phyloP scores from a whole-genome alignment of 2,797 vertebrate genomes.

The Falco rusticolus region DNA sequence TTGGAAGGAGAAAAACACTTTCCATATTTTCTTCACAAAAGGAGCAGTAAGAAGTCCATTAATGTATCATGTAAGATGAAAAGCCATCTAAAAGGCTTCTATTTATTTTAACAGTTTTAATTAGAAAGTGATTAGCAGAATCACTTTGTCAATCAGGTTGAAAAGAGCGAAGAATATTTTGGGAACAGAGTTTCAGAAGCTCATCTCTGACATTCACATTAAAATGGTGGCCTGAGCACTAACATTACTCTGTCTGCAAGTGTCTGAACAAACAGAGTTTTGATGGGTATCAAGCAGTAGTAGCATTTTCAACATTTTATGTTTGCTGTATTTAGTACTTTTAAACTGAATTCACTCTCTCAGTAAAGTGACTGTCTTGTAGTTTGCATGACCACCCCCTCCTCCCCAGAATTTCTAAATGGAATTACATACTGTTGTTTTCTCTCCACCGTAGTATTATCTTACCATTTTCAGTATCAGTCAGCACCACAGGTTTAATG shows the following conservation, averaged over 20 bases:
- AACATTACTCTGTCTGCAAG: background rate
- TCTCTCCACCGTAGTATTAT: background rate
- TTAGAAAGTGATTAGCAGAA: background rate
- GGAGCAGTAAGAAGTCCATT: background rate
- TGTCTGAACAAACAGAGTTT: background rate
- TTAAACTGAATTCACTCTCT: background rate
- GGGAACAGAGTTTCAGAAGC: background rate
- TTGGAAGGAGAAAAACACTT: background rate
- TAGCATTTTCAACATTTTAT: background rate
- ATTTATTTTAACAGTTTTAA: background rate
- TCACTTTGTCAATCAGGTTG: background rate
- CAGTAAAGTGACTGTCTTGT: background rate
- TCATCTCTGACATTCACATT: background rate
- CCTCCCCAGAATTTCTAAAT: conserved; percentile 16
- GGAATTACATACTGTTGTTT: background rate
- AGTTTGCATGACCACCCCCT: background rate
- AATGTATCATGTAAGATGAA: background rate
- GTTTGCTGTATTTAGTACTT: background rate
- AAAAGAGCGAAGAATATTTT: background rate
- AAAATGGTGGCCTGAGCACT: background rate
- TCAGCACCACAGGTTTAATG: conserved; percentile 48
- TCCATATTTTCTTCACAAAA: conserved; percentile 24
- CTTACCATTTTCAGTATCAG: background rate
- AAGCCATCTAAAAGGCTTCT: background rate
- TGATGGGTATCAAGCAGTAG: background rate